Evolutionary conservation across 2,888 invertebrate genomes (phyloP), one percentile per base, ranked within the genome.

Genomic region (Criorhina ranunculi): DNA sequence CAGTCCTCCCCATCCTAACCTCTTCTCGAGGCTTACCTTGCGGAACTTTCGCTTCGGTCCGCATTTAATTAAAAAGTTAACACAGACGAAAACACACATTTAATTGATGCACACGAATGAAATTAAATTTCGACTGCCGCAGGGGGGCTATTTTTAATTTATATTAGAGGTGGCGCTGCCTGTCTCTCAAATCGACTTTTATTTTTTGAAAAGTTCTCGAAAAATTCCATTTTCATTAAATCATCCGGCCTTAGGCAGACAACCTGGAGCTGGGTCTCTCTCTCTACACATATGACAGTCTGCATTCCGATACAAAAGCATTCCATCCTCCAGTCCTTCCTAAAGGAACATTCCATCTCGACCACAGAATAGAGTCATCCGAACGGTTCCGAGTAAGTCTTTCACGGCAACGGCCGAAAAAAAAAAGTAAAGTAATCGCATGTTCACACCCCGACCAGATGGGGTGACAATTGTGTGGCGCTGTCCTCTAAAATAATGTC

Each of bases 41-140:
- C 11, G 8, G 53, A 7, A 55, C 55, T 55, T 42, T 67, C 67
- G 42, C 55, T 67, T 40, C 17, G 67, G 42, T 42, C 31, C 9
- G 31, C 31, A 64, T 79, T 79, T 79, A 79, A 79, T 79, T 79
- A 79, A 79, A 79, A 79, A 79, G 78, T 79, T 79, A 66, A 72
- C 70, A 66, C 57, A 55, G 57, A 64, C 60, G 69, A 69, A 42
- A 78, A 62, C 29, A 69, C 29, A 69, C 44, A 69, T 79, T 72
- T 64, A 64, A 72, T 57, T 64, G 64, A 46, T 40, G 44, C 64
- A 72, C 57, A 59, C 19, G 64, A 64, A 49, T 59, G 64, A 51
- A 79, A 79, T 79, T 62, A 57, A 78, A 78, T 72, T 78, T 59
- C 12, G 17, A 2, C 51, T 19, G 40, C 33, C 42, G 37, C 49